Conservation (phyloP, 2,797 vertebrate genomes). For the Pseudochaenichthys georgianus region DNA sequence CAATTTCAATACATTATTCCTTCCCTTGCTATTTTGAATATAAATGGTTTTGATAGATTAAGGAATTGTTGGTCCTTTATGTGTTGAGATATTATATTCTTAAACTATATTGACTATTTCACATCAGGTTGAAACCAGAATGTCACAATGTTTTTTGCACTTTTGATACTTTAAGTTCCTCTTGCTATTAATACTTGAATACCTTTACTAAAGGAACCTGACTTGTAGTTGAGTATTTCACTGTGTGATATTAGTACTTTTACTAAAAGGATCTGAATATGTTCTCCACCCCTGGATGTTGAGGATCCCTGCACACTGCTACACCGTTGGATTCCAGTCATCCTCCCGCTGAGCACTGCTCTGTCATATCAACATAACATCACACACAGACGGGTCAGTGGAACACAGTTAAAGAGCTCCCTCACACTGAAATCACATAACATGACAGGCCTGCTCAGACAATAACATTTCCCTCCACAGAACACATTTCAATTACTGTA, state of each 20-base stretch:
- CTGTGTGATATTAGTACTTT: background rate
- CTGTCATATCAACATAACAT: constrained; percentile 44
- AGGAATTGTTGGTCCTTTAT: too few species aligned
- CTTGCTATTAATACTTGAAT: too few species aligned
- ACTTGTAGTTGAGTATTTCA: too few species aligned
- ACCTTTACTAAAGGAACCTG: too few species aligned
- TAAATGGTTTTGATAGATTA: too few species aligned
- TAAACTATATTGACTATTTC: too few species aligned
- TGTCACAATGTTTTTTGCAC: too few species aligned
- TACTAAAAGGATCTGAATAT: background rate
- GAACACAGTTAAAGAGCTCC: constrained; percentile 28
- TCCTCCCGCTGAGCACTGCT: constrained; percentile 14
- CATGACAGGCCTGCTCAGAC: constrained; percentile 53
- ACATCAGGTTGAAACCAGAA: too few species aligned
- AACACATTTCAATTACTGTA: constrained; percentile 65
- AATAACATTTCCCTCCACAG: constrained; percentile 55
- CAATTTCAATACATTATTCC: too few species aligned
- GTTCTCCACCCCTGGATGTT: background rate
- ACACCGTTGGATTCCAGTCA: background rate
- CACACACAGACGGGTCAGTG: constrained; percentile 39
- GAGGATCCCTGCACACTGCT: background rate
- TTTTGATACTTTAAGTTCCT: too few species aligned
- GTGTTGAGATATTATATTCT: too few species aligned
- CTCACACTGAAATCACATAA: constrained; percentile 43
- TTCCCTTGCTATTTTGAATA: too few species aligned